phyloP scores from a whole-genome alignment of 2,888 invertebrate genomes.

The Chymomyza caudatula region DNA sequence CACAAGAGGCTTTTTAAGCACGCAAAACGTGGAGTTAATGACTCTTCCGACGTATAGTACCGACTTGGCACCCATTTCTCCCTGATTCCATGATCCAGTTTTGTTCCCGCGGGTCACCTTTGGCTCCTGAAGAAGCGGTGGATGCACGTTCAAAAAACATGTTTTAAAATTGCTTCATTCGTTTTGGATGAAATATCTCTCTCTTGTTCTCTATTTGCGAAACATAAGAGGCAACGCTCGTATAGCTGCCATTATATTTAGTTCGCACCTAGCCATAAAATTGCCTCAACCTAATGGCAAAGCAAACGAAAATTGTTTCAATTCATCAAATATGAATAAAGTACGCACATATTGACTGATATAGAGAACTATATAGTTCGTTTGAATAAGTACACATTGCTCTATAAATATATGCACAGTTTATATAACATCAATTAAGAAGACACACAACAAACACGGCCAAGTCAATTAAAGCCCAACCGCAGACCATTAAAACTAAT shows the following conservation, averaged over 20 bases:
- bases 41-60: too few relatives aligned
- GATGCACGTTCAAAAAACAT: too few relatives aligned
- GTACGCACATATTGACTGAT: neutral
- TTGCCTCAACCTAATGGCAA: conserved; percentile 50
- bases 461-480: conserved; percentile 47
- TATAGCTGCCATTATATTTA: conserved; percentile 43
- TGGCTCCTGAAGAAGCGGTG: too few relatives aligned
- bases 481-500: conserved; percentile 7
- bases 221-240: neutral
- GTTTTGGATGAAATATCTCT: too few relatives aligned
- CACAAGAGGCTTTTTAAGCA: too few relatives aligned
- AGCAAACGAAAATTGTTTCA: conserved; percentile 24
- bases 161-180: conserved; percentile 39
- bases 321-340: conserved; percentile 54
- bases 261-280: conserved; percentile 65
- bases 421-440: conserved; percentile 24
- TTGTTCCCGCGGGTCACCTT: too few relatives aligned
- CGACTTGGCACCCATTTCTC: too few relatives aligned
- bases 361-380: neutral
- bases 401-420: neutral
- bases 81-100: too few relatives aligned
- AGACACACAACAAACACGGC: neutral
- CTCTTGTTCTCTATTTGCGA: too few relatives aligned
- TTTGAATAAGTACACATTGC: conserved; percentile 13
- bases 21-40: too few relatives aligned